A percentile compares a stretch with the other conserved stretches of the same genome.
Evolutionary conservation across 2,888 invertebrate genomes (phyloP).

Genomic region (Drosophila seclusa): DNA sequence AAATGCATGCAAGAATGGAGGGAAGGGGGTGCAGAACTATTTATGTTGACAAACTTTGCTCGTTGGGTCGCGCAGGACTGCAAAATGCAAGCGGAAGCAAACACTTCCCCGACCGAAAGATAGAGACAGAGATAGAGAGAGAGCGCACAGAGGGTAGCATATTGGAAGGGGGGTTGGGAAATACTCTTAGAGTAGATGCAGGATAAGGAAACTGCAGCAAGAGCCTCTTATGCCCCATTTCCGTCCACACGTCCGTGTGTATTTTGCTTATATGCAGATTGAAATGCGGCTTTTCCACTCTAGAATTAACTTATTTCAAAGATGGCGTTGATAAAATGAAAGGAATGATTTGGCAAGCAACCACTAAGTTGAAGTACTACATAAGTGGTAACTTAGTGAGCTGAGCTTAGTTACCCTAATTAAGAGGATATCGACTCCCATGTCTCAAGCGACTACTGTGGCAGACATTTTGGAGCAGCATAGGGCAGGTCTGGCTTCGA

Average conservation of each 20-base stretch:
- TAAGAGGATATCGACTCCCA: slow-evolving; percentile 41
- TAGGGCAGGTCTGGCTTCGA: slow-evolving; percentile 12
- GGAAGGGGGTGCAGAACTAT: slow-evolving; percentile 37
- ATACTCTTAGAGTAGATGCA: slow-evolving; percentile 14
- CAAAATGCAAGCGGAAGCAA: slow-evolving; percentile 63
- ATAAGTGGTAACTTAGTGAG: slow-evolving; percentile 1
- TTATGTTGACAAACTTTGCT: slow-evolving; percentile 63
- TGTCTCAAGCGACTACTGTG: background rate
- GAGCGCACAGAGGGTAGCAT: background rate
- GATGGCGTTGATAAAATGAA: slow-evolving; percentile 45
- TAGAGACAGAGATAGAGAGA: background rate
- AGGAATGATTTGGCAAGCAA: slow-evolving; percentile 19
- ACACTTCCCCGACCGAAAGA: slow-evolving; percentile 45
- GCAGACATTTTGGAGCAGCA: slow-evolving; percentile 1
- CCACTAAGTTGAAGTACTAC: slow-evolving; percentile 2
- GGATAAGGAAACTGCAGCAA: slow-evolving; percentile 50
- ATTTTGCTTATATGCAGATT: slow-evolving; percentile 32
- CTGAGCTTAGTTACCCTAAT: slow-evolving; percentile 11
- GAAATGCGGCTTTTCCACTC: slow-evolving; percentile 53
- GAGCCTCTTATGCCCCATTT: slow-evolving; percentile 56
- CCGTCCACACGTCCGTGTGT: slow-evolving; percentile 30
- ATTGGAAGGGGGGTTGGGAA: background rate
- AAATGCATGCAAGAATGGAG: slow-evolving; percentile 11
- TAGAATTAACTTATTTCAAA: slow-evolving; percentile 59
- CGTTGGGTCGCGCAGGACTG: slow-evolving; percentile 37